Conservation (phyloP, 2,888 invertebrate genomes). For the Parnassius orleans region DNA sequence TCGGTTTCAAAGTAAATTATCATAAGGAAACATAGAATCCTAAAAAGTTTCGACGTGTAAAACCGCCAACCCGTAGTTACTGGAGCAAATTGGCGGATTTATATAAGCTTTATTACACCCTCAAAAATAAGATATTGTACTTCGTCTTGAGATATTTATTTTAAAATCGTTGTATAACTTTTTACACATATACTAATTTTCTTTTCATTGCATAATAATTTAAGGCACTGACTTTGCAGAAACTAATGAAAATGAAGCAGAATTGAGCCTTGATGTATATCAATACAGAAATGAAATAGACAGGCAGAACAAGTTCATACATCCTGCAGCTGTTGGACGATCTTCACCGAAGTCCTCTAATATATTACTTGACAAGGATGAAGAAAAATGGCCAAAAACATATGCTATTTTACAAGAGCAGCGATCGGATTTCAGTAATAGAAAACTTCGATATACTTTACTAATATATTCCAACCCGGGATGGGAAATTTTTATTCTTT, state of each 20-base stretch:
- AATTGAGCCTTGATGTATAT: slow-evolving; percentile 50
- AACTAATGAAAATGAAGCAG: slow-evolving; percentile 33
- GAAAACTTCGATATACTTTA: slow-evolving; percentile 56
- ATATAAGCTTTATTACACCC: no score
- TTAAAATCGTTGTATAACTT: no score
- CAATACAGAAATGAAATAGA: slow-evolving; percentile 51
- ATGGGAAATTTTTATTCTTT: slow-evolving; percentile 64
- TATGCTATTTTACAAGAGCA: slow-evolving; percentile 68
- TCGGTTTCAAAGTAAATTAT: background rate
- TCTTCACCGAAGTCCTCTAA: slow-evolving; percentile 32
- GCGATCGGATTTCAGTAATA: slow-evolving; percentile 57
- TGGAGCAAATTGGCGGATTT: no score
- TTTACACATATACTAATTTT: no score
- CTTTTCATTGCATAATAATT: no score
- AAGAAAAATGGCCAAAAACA: slow-evolving; percentile 53
- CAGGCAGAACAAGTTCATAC: slow-evolving; percentile 42
- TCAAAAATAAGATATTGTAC: no score
- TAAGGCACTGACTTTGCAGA: background rate
- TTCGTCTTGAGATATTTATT: no score
- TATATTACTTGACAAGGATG: slow-evolving; percentile 40
- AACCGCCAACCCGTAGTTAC: no score
- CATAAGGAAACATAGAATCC: no score
- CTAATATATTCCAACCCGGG: slow-evolving; percentile 61
- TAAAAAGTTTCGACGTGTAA: no score
- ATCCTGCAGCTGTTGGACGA: slow-evolving; percentile 31